Evolutionary conservation across 2,888 invertebrate genomes (phyloP), one percentile per base, ranked within the genome.

Genomic region (Strigamia crassipes): DNA sequence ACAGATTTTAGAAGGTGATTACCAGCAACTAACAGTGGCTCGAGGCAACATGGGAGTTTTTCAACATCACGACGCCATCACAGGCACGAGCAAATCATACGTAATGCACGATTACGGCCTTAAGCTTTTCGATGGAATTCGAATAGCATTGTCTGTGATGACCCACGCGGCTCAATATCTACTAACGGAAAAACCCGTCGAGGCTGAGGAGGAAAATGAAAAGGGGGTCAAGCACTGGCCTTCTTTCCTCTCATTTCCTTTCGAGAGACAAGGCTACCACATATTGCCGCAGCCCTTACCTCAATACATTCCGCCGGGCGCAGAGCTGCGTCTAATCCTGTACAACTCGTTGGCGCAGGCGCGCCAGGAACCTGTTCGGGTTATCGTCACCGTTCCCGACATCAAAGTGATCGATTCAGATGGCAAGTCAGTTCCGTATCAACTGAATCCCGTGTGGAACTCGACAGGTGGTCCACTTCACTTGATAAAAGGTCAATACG

Each of bases 21-120:
- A 84, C 81, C 73, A 66, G 27, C 38, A 78, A 56, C 79, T 86
- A 23, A 86, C 83, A 51, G 84, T 81, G 85, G 96, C 94, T 0
- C 90, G 97, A 77, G 91, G 96, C 78, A 94, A 94, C 88, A 89
- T 98, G 83, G 97, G 94, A 0, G 90, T 98, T 15, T 98, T 98
- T 87, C 97, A 98, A 87, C 99, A 99, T 87, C 99, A 99, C 88
- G 99, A 99, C 87, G 98, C 97, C 9, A 97, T 98, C 82, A 98
- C 98, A 0, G 98, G 98, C 8, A 98, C 98, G 0, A 95, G 96
- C 0, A 96, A 96, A 87, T 92, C 94, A 0, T 92, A 91, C 84
- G 98, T 98, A 0, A 97, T 97, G 94, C 92, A 94, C 83, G 98
- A 99, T 88, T 99, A 97, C 87, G 96, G 96, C 0, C 90, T 94